phyloP scores from a whole-genome alignment of 2,113 vertebrate species.

The Equus przewalskii region DNA sequence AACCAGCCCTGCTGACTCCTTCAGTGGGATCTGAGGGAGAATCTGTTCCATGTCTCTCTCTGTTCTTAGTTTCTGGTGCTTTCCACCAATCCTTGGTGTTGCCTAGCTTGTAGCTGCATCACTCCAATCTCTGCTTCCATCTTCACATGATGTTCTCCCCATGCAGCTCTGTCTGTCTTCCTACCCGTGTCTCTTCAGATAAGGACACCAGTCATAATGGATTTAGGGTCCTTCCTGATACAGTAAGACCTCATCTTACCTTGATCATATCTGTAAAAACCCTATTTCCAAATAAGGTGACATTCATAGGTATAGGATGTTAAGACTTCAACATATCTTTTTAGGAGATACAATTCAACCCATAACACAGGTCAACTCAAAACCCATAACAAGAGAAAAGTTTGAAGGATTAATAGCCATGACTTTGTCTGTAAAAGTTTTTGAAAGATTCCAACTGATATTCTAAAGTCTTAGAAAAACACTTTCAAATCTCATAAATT shows the following conservation, averaged over 20 bases:
- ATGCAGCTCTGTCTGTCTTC: background rate
- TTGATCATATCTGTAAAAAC: background rate
- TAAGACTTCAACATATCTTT: background rate
- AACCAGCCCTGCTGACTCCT: accelerated
- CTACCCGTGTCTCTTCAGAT: background rate
- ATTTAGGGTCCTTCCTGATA: background rate
- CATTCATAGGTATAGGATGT: accelerated
- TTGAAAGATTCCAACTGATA: background rate
- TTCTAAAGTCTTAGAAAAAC: background rate
- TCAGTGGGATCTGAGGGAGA: accelerated
- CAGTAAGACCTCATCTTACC: too few relatives aligned
- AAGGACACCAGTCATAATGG: background rate
- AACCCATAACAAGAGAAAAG: background rate
- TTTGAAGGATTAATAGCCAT: too few relatives aligned
- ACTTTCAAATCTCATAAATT: background rate
- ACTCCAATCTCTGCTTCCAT: accelerated
- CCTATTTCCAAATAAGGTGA: too few relatives aligned
- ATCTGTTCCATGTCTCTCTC: too few relatives aligned
- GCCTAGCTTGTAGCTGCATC: background rate
- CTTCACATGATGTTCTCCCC: accelerated
- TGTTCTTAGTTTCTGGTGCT: background rate
- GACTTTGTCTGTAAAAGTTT: background rate
- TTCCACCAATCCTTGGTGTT: too few relatives aligned
- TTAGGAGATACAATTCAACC: background rate
- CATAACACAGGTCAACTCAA: background rate